These are phyloP conservation scores for Lasiurus cinereus DNA, from an alignment of 2,113 vertebrate genomes.

Conservation along the genomic window DNA sequence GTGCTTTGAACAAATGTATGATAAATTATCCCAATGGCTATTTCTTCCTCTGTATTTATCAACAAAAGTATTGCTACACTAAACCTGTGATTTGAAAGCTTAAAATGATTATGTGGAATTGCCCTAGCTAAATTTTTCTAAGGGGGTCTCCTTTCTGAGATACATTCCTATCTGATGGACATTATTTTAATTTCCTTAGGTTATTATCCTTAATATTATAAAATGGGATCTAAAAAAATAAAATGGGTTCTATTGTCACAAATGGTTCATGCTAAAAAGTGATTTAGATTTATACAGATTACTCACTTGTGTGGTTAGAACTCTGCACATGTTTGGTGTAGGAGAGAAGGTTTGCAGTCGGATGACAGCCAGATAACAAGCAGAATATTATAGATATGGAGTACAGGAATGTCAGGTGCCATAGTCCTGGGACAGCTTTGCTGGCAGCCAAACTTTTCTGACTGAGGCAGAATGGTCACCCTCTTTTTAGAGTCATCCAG, in stretches of 20 bases:
- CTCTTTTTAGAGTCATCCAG: background rate
- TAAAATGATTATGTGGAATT: constrained; percentile 4
- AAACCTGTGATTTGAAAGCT: constrained; percentile 18
- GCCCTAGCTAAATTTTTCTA: background rate
- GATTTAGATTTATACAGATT: background rate
- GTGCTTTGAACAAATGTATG: constrained; percentile 53
- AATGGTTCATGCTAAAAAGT: background rate
- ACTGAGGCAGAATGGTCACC: background rate
- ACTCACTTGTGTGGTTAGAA: background rate
- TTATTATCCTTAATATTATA: constrained; percentile 45
- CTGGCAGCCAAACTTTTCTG: background rate
- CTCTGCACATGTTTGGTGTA: background rate
- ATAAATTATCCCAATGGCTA: background rate
- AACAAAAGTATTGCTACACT: constrained; percentile 8
- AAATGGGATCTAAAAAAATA: background rate
- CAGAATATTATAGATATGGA: background rate
- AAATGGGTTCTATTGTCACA: background rate
- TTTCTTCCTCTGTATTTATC: background rate
- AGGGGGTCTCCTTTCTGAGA: constrained; percentile 1
- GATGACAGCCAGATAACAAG: background rate
- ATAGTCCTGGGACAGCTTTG: background rate
- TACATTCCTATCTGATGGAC: background rate
- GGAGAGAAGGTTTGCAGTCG: background rate
- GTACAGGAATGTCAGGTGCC: background rate
- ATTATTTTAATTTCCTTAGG: constrained; percentile 8